Evolutionary conservation across 2,797 vertebrate genomes (phyloP), one percentile per base, ranked within the genome.

Genomic region (Podarcis siculus): DNA sequence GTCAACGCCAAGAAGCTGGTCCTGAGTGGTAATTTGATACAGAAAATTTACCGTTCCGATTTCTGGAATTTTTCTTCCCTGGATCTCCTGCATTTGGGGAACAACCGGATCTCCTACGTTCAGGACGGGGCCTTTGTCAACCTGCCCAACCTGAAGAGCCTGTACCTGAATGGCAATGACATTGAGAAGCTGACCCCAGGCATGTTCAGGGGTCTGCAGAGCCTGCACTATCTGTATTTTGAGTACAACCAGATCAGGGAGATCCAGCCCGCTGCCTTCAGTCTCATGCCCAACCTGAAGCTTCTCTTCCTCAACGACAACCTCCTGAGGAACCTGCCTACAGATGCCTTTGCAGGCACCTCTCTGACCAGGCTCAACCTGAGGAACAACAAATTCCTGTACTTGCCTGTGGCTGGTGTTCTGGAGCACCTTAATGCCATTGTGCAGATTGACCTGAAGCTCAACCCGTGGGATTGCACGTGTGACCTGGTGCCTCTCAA

Each of bases 1-100:
- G 91, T 99, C 84, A 99, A 99, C 7, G 98, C 99, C 94, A 99
- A 99, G 97, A 99, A 99, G 96, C 95, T 99, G 82, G 99, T 99
- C 95, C 96, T 99, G 93, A 99, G 98, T 82, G 98, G 98, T 88
- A 99, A 99, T 96, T 96, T 99, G 94, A 99, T 99, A 95, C 99
- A 99, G 97, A 99, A 98, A 95, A 99, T 99, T 93, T 99, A 99
- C 92, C 98, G 98, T 72, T 99, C 98, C 0, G 99, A 99, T 97
- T 99, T 99, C 96, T 99, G 99, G 98, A 99, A 99, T 97, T 99
- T 99, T 96, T 99, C 99, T 90, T 99, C 98, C 94, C 97, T 99
- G 98, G 99, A 99, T 98, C 98, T 99, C 97, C 96, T 99, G 86
- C 98, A 99, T 96, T 97, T 99, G 93, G 99, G 98, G 37, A 99